These are phyloP conservation scores for Mythimna loreyi DNA, from an alignment of 2,888 invertebrate genomes.

Conservation along the genomic window DNA sequence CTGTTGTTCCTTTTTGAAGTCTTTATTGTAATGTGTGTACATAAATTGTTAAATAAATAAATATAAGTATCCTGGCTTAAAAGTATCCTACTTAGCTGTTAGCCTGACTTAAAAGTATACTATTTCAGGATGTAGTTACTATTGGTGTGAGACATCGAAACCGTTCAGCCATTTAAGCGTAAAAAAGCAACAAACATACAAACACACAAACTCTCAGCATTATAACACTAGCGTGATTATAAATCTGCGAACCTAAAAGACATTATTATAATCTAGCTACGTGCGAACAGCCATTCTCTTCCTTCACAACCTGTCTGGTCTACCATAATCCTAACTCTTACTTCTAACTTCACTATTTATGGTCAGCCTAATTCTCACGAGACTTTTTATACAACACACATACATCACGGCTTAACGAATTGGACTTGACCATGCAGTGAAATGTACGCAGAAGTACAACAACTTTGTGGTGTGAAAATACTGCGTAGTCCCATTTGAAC, in stretches of 20 bases:
- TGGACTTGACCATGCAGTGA: neutral
- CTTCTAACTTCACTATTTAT: constrained; percentile 50
- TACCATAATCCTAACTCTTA: constrained; percentile 32
- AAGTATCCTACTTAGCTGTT: too few species aligned
- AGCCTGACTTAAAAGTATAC: too few species aligned
- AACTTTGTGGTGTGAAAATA: neutral
- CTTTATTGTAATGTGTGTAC: too few species aligned
- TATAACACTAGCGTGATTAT: neutral
- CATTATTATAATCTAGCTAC: constrained; percentile 10
- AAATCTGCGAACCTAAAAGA: constrained; percentile 2
- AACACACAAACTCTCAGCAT: too few species aligned
- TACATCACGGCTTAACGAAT: constrained; percentile 57
- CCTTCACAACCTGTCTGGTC: constrained; percentile 13
- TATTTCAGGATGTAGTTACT: too few species aligned
- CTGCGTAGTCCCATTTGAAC: neutral
- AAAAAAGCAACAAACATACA: too few species aligned
- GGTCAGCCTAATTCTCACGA: constrained; percentile 57
- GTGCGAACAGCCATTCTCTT: constrained; percentile 5
- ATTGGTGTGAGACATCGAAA: too few species aligned
- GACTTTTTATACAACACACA: constrained; percentile 48
- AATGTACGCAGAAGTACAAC: constrained; percentile 19
- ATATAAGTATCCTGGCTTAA: too few species aligned
- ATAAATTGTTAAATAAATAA: too few species aligned
- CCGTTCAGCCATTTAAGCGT: too few species aligned
- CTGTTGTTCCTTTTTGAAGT: too few species aligned